Evolutionary conservation across 2,888 invertebrate genomes (phyloP).

Genomic region (Phasia obesa): DNA sequence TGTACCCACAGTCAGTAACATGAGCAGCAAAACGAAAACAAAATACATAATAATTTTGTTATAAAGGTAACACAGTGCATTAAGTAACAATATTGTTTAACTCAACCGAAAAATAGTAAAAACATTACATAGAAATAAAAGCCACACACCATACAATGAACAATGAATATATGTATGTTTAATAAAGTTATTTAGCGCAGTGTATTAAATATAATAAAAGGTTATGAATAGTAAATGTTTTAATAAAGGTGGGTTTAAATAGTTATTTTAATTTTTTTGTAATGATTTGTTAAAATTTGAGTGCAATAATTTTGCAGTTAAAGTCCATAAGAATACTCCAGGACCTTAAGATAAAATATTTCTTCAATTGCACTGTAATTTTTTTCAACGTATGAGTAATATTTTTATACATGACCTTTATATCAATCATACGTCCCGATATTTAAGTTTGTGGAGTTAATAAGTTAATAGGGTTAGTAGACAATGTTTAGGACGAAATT

Average conservation of each 20-base stretch:
- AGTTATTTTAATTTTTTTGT: too few species aligned
- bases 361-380: too few species aligned
- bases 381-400: too few species aligned
- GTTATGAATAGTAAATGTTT: neutral
- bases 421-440: too few species aligned
- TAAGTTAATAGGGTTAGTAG: too few species aligned
- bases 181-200: neutral
- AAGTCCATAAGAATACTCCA: too few species aligned
- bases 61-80: conserved; percentile 64
- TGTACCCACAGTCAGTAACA: conserved; percentile 20
- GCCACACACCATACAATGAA: neutral
- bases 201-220: conserved; percentile 20
- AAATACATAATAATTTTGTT: conserved; percentile 44
- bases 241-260: neutral
- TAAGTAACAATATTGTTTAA: conserved; percentile 62
- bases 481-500: too few species aligned
- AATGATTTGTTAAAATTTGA: too few species aligned
- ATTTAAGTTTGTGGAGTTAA: too few species aligned
- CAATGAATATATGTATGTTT: neutral
- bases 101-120: conserved; percentile 48
- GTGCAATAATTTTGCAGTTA: too few species aligned
- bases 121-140: neutral
- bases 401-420: too few species aligned
- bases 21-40: conserved; percentile 16
- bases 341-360: too few species aligned